phyloP scores from a whole-genome alignment of 1,140 invertebrate genomes.

The Bombus pyrosoma region DNA sequence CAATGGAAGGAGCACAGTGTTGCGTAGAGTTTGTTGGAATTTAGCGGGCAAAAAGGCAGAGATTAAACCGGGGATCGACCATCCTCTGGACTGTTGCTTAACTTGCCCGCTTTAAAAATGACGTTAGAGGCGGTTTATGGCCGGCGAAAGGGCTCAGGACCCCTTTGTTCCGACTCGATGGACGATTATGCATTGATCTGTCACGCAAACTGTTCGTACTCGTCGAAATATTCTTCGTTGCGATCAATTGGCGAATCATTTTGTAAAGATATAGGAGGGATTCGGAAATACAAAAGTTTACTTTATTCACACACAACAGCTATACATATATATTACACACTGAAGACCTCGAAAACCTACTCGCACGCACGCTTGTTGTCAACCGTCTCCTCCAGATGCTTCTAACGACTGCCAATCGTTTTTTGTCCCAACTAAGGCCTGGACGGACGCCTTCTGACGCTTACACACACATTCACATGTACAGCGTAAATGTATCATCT shows the following conservation, averaged over 20 bases:
- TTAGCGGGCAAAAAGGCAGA: slow-evolving; percentile 11
- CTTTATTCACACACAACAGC: no score
- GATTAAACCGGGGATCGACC: slow-evolving; percentile 32
- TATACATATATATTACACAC: no score
- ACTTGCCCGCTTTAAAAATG: slow-evolving; percentile 8
- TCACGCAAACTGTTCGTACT: not conserved
- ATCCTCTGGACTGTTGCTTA: not conserved
- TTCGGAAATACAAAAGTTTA: no score
- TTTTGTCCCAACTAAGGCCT: no score
- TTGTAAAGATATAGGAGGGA: no score
- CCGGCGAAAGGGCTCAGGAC: not conserved
- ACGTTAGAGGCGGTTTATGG: not conserved
- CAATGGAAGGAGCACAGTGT: not conserved
- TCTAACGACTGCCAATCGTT: no score
- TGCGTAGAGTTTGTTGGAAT: slow-evolving; percentile 32
- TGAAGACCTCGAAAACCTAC: no score
- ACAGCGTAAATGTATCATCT: no score
- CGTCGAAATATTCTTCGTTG: not conserved
- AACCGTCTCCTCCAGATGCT: no score
- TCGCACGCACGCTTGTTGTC: no score
- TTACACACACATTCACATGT: no score
- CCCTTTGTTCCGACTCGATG: not conserved
- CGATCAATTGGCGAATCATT: not conserved
- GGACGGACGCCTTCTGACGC: no score
- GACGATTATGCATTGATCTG: not conserved